These are phyloP conservation scores for Biston stratarius DNA, from an alignment of 2,888 invertebrate genomes.

Conservation along the genomic window DNA sequence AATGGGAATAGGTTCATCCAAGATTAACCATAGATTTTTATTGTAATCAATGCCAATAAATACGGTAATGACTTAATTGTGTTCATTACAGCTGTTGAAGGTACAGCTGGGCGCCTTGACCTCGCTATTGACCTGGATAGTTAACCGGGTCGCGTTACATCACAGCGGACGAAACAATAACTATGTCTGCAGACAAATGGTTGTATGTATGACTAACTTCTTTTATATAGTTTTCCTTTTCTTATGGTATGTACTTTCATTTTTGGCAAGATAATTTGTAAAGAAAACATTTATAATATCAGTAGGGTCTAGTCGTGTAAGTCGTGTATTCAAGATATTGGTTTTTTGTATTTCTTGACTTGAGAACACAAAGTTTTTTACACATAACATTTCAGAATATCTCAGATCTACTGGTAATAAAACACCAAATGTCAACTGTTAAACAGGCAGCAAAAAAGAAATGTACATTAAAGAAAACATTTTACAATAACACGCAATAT, in stretches of 20 bases:
- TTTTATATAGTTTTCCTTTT: conserved; percentile 5
- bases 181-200: conserved; percentile 4
- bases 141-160: conserved; percentile 62
- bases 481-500: conserved; percentile 14
- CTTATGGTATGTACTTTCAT: not conserved
- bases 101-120: conserved; percentile 62
- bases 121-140: conserved; percentile 65
- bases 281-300: no score
- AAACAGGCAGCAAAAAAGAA: not conserved
- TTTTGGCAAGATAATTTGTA: not conserved
- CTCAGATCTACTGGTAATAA: no score
- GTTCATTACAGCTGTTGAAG: conserved; percentile 36
- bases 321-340: not conserved
- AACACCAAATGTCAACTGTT: not conserved
- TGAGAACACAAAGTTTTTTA: not conserved
- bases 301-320: no score
- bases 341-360: not conserved
- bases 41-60: not conserved
- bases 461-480: conserved; percentile 1
- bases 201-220: conserved; percentile 2
- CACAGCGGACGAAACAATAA: conserved; percentile 34
- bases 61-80: conserved; percentile 37
- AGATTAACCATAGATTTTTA: not conserved
- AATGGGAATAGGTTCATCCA: no score
- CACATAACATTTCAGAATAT: no score